Evolutionary conservation across 2,888 invertebrate species (phyloP).

Genomic region (Pristionchus japonicus): DNA sequence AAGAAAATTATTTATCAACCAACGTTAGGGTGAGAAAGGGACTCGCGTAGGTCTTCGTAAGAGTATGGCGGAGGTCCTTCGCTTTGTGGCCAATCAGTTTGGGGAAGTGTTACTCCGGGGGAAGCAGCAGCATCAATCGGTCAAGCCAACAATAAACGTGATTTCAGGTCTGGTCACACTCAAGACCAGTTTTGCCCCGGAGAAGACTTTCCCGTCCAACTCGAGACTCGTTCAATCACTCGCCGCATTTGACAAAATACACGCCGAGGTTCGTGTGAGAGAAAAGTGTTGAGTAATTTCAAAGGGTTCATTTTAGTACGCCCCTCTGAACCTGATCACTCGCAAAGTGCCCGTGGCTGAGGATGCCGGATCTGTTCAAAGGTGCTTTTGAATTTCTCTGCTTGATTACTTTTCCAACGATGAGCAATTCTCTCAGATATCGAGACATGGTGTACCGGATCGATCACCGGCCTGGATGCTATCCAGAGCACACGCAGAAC

Average conservation of each 20-base stretch:
- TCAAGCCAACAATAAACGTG: neutral
- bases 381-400: neutral
- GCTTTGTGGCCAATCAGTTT: no score
- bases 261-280: constrained; percentile 54
- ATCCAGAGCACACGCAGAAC: constrained; percentile 5
- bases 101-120: no score
- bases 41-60: no score
- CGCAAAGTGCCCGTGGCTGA: neutral
- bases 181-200: constrained; percentile 67
- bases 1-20: no score
- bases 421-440: neutral
- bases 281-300: neutral
- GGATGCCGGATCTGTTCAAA: neutral
- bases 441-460: constrained; percentile 24
- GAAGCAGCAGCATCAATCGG: no score
- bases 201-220: constrained; percentile 70
- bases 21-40: no score
- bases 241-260: constrained; percentile 58
- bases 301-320: constrained; percentile 50
- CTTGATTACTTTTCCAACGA: neutral
- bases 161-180: constrained; percentile 48
- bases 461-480: neutral
- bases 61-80: no score
- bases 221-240: constrained; percentile 63
- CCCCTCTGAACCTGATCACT: constrained; percentile 68